Base-by-base conservation (phyloP, 2,113 vertebrate genomes). In the Rhegmatorhina hoffmannsi region DNA sequence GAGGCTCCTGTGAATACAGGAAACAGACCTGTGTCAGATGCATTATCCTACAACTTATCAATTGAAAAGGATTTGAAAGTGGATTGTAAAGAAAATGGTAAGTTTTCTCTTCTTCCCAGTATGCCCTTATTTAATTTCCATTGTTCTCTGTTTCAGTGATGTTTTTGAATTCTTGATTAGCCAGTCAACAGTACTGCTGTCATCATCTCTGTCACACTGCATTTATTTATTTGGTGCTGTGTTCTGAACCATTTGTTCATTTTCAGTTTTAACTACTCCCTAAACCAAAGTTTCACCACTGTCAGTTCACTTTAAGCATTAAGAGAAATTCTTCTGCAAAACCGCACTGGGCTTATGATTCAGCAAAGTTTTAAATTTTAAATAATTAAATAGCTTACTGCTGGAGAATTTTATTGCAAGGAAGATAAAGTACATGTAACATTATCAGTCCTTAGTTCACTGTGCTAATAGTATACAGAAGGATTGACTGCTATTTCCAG, bases 1-100 rank as follows among this genome's bases (percentile, higher is more conserved):
- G 98, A 99, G 84, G 98, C 97, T 28, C 97, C 98, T 11, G 28
- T 90, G 28, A 83, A 74, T 83, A 91, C 72, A 33, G 92, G 73
- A 70, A 87, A 70, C 10, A 73, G 18, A 67, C 25, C 58, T 50
- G 24, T 3, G 11, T 52, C 84, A 23, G 84, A 53, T 63, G 36
- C 88, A 44, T 84, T 81, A 28, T 58, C 82, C 36, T 53, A 18
- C 74, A 53, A 49, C 33, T 12, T 28, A 38, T 18, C 82, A 56
- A 55, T 75, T n/a, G 95, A 97, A 15, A 60, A 96, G 34, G 92
- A 96, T 10, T 20, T 73, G 79, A 77, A 94, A 73, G 53, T 13
- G n/a, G 73, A 70, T 33, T 78, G 38, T 73, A 95, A 96, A 62
- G 95, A 93, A 84, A 70, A 59, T 4, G 97, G 98, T 98, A 96